phyloP scores from a whole-genome alignment of 2,888 invertebrate genomes.

The Hemithea aestivaria region DNA sequence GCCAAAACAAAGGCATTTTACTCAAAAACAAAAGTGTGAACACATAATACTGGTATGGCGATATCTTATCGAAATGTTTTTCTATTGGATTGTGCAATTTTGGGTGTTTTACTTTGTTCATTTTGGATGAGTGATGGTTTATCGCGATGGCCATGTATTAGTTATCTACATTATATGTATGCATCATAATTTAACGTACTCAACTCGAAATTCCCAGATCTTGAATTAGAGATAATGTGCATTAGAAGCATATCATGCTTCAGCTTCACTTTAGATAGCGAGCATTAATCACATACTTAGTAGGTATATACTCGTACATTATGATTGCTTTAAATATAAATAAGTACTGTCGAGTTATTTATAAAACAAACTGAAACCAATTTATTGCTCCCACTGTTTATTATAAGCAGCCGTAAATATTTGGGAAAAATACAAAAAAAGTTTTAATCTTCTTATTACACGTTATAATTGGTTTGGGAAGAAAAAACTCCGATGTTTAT shows the following conservation, averaged over 20 bases:
- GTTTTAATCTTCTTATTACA: slow-evolving; percentile 12
- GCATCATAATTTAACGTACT: too few relatives aligned
- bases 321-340: too few relatives aligned
- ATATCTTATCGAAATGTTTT: slow-evolving; percentile 40
- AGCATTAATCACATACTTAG: too few relatives aligned
- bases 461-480: slow-evolving; percentile 26
- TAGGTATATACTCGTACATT: too few relatives aligned
- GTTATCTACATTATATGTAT: neutral
- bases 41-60: slow-evolving; percentile 50
- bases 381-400: slow-evolving; percentile 5
- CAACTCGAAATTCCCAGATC: too few relatives aligned
- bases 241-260: too few relatives aligned
- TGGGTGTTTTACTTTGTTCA: slow-evolving; percentile 21
- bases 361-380: slow-evolving; percentile 3
- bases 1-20: slow-evolving; percentile 56
- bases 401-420: slow-evolving; percentile 1
- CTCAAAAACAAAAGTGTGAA: slow-evolving; percentile 45
- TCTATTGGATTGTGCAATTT: slow-evolving; percentile 50
- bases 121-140: slow-evolving; percentile 18
- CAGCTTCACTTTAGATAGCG: too few relatives aligned
- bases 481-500: slow-evolving; percentile 24
- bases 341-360: neutral
- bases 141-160: slow-evolving; percentile 9
- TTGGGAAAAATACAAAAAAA: slow-evolving; percentile 9
- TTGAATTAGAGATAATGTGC: too few relatives aligned